These are phyloP conservation scores for Caenorhabditis japonica DNA, from an alignment of 2,888 invertebrate species.

Conservation along the genomic window DNA sequence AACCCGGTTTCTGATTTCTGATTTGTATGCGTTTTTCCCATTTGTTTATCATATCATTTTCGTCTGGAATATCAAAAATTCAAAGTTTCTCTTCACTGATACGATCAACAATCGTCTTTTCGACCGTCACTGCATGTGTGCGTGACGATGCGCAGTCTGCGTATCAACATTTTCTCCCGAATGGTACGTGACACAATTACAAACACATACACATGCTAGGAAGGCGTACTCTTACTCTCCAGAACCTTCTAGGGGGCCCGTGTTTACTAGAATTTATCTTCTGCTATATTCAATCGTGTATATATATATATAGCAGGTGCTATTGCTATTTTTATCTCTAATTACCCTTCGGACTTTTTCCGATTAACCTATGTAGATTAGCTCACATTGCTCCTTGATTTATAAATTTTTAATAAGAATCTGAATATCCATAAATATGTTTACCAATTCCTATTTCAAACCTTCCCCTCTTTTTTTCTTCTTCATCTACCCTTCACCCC, in stretches of 20 bases:
- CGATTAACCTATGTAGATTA: no score
- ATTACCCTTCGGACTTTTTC: no score
- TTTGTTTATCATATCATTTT: conserved; percentile 5
- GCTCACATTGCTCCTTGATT: no score
- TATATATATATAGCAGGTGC: no score
- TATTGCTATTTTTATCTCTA: no score
- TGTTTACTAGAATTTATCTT: background rate
- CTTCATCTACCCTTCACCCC: no score
- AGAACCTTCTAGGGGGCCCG: conserved; percentile 18
- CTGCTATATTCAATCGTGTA: background rate
- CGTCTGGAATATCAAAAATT: conserved; percentile 28
- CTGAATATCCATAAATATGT: no score
- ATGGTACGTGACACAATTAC: conserved; percentile 10
- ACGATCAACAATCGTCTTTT: conserved; percentile 28
- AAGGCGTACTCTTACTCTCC: background rate
- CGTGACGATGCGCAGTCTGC: conserved; percentile 37
- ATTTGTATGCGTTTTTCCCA: conserved; percentile 11
- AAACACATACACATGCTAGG: background rate
- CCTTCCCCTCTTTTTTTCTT: no score
- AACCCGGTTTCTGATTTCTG: background rate
- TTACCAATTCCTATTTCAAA: no score
- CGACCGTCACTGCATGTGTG: no score
- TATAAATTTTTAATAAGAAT: no score
- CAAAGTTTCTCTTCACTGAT: conserved; percentile 36
- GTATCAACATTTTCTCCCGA: conserved; percentile 11